Conservation (phyloP, 2,888 invertebrate genomes). For the Zootermopsis nevadensis region DNA sequence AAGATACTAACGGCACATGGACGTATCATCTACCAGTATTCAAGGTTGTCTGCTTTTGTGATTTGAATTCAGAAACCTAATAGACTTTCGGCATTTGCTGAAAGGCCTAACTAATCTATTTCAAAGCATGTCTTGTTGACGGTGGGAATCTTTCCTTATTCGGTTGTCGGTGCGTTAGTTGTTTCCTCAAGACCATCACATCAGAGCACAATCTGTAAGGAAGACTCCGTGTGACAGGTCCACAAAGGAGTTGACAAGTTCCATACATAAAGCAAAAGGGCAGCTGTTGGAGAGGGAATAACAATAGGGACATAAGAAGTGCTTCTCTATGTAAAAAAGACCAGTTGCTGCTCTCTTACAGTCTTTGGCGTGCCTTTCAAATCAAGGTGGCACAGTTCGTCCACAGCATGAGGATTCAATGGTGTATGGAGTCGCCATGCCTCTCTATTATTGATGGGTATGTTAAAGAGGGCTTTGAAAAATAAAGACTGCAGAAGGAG, state of each 20-base stretch:
- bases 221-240: slow-evolving; percentile 43
- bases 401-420: slow-evolving; percentile 45
- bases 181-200: background rate
- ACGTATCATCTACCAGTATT: background rate
- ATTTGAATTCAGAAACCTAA: slow-evolving; percentile 8
- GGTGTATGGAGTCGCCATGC: slow-evolving; percentile 38
- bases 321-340: slow-evolving; percentile 19
- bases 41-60: slow-evolving; percentile 1
- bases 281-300: slow-evolving; percentile 44
- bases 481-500: background rate
- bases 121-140: slow-evolving; percentile 14
- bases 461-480: slow-evolving; percentile 23
- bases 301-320: slow-evolving; percentile 25
- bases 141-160: slow-evolving; percentile 16
- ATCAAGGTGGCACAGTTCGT: slow-evolving; percentile 49
- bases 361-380: slow-evolving; percentile 49
- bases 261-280: slow-evolving; percentile 45
- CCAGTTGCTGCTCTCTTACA: slow-evolving; percentile 39
- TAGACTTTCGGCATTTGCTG: slow-evolving; percentile 32
- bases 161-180: slow-evolving; percentile 15
- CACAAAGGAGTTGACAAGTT: slow-evolving; percentile 48
- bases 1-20: too few species aligned
- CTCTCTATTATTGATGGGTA: slow-evolving; percentile 43
- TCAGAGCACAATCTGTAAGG: slow-evolving; percentile 45
- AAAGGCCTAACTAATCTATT: slow-evolving; percentile 23